Base-by-base conservation (phyloP, 30 jellyfish, hydroid and myxozoan genomes). In the Hydractinia symbiolongicarpus region DNA sequence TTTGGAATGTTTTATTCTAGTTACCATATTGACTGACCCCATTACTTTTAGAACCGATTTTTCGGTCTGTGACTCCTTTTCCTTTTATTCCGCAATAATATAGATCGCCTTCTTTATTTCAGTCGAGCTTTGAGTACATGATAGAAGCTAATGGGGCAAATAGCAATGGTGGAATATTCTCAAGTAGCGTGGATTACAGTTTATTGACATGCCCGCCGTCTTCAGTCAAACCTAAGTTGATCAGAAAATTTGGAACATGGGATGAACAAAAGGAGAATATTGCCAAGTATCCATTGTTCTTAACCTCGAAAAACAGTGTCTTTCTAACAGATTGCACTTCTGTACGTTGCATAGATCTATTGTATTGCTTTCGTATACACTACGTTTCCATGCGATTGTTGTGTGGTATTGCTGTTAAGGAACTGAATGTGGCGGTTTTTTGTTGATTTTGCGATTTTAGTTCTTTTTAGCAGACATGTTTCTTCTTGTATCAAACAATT, bases 151-250 rank as follows among this genome's bases (percentile, higher is more conserved):
- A 93, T 66, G 94, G 94, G 4, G 75, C 49, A 4, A 57, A 87
- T 49, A 55, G 67, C 4, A 58, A 85, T 84, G 98, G 98, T 15
- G 98, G 98, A 11, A 81, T 93, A 14, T 93, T 93, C 71, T 84
- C 93, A 15, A 81, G 79, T 44, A 61, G 90, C 4, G 73, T 50
- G 17, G 83, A 64, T 20, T 84, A 72, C 40, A 86, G 88, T 9
- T 55, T 84, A 8, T 81, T 77, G 13, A 53, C 73, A 3, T 86
- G 96, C 90, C 72, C 82, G 19, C 83, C 88, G 7, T 49, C 69
- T 13, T 51, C 81, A 16, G 64, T 11, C 8, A 81, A 78, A 69
- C 96, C 96, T 16, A 69, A 20, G 56, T 70, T 93, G 53, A 54
- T 80, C 74, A 88, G 79, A 81, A 83, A 86, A 55, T 93, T 93